Conservation (phyloP, 2,888 invertebrate species). For the Melieria picta region DNA sequence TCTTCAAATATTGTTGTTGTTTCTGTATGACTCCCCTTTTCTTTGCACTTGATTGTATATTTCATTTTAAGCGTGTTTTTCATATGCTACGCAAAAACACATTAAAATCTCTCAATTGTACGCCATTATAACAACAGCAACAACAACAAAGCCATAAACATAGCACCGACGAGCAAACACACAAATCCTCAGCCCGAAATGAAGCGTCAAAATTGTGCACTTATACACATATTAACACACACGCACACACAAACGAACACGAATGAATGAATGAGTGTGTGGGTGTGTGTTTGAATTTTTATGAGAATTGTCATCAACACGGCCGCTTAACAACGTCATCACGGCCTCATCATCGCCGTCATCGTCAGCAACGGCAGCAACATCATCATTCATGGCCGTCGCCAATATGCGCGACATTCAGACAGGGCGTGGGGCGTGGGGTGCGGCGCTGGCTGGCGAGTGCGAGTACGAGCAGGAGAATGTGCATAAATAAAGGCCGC, state of each 20-base stretch:
- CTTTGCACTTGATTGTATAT: neutral
- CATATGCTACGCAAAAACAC: too few species aligned
- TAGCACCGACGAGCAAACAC: neutral
- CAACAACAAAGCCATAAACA: neutral
- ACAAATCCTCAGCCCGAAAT: neutral
- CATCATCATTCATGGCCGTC: neutral
- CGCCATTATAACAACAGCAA: neutral
- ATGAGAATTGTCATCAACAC: too few species aligned
- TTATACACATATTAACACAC: neutral
- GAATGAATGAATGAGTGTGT: neutral
- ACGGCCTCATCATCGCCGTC: conserved; percentile 6
- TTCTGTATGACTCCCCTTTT: neutral
- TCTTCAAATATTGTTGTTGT: conserved; percentile 1
- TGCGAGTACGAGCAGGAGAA: too few species aligned
- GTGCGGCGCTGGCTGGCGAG: too few species aligned
- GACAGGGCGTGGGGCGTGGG: neutral
- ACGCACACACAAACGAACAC: neutral
- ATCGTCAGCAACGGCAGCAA: neutral
- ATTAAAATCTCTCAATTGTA: neutral
- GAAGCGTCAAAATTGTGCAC: neutral
- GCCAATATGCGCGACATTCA: neutral
- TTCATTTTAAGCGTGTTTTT: too few species aligned
- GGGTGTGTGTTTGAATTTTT: neutral
- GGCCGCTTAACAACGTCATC: conserved; percentile 9
- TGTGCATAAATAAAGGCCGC: too few species aligned